Conservation (phyloP, 2,113 vertebrate species). For the Larimichthys crocea region DNA sequence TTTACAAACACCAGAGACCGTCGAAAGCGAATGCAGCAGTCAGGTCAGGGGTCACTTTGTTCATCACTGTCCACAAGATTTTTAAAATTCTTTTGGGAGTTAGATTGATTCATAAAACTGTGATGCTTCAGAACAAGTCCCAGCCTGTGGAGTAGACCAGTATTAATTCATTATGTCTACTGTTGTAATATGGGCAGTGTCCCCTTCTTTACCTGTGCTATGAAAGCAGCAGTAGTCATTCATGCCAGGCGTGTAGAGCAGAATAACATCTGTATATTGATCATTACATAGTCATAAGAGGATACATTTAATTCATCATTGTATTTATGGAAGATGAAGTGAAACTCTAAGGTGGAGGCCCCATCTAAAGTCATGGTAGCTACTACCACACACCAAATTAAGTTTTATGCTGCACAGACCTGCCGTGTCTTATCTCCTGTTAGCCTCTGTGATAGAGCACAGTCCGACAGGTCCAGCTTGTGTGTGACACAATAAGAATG, state of each 20-base stretch:
- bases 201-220: neutral
- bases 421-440: neutral
- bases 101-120: neutral
- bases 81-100: neutral
- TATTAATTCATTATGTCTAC: neutral
- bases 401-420: neutral
- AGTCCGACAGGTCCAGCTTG: conserved; percentile 34
- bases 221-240: neutral
- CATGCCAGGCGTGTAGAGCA: neutral
- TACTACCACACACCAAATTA: neutral
- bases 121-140: neutral
- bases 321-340: neutral
- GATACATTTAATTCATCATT: neutral
- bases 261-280: neutral
- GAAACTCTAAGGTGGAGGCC: neutral
- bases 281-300: neutral
- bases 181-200: neutral
- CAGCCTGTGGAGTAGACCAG: neutral
- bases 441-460: neutral
- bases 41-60: neutral
- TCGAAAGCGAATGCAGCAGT: neutral
- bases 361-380: neutral
- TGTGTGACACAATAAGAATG: neutral
- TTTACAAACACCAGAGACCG: neutral
- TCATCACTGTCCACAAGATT: neutral